Conservation (phyloP, 2,797 vertebrate species). For the Dallia pectoralis region DNA sequence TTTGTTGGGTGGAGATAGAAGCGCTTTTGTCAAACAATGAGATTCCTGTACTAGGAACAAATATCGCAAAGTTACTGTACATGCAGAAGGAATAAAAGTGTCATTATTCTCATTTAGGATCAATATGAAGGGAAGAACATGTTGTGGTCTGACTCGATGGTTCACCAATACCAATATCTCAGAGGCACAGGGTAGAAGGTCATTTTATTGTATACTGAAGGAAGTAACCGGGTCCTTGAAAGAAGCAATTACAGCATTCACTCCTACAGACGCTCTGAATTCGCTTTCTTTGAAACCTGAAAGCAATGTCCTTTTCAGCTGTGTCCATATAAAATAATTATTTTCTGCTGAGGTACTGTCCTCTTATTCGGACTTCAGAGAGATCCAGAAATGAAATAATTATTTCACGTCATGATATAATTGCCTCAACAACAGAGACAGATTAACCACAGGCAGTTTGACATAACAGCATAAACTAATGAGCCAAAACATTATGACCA, state of each 20-base stretch:
- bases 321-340: constrained; percentile 62
- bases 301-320: constrained; percentile 60
- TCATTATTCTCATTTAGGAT: neutral
- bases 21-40: no score
- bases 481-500: no score
- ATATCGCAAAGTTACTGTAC: neutral
- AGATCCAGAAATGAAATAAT: constrained; percentile 67
- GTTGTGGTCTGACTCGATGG: neutral
- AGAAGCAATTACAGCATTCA: constrained; percentile 69
- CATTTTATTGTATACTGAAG: constrained; percentile 64
- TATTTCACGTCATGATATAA: constrained; percentile 52
- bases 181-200: constrained; percentile 53
- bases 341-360: constrained; percentile 61
- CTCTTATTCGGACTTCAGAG: constrained; percentile 52
- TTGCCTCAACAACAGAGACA: constrained; percentile 57
- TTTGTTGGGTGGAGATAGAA: no score
- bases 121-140: neutral
- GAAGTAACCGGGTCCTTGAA: constrained; percentile 67
- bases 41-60: no score
- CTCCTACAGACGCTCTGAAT: constrained; percentile 61
- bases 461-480: constrained; percentile 69
- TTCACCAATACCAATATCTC: neutral
- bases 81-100: neutral
- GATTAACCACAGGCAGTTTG: constrained; percentile 55
- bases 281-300: constrained; percentile 58